Percentiles rank a stretch among this genome's conserved stretches.
Evolutionary conservation across 2,888 invertebrate genomes (phyloP).

Genomic region (Lissocephala sabroskyi): DNA sequence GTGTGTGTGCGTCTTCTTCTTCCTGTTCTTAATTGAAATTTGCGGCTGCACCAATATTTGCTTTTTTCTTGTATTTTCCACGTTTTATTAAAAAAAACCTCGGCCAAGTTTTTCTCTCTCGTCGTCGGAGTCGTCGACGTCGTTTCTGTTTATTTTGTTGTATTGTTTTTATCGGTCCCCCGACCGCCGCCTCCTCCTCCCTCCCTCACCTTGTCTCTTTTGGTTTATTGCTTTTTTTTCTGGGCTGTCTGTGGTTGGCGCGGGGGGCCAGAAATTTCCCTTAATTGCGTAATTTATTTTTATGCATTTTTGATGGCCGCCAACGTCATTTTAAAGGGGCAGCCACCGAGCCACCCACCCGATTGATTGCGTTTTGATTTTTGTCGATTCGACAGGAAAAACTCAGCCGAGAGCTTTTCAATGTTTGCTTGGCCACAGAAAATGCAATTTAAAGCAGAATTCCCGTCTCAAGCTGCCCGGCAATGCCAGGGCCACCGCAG

Average conservation of each 20-base stretch:
- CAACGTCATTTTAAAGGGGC: too few relatives aligned
- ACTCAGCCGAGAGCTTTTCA: too few relatives aligned
- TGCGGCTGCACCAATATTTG: conserved; percentile 69
- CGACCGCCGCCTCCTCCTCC: not conserved
- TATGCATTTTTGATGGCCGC: conserved; percentile 43
- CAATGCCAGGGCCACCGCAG: conserved; percentile 38
- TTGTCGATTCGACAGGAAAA: too few relatives aligned
- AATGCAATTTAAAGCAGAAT: too few relatives aligned
- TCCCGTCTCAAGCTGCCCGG: not conserved
- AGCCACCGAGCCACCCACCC: too few relatives aligned
- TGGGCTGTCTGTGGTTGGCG: conserved; percentile 1
- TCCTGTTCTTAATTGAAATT: conserved; percentile 69
- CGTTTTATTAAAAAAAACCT: conserved; percentile 68
- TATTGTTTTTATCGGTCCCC: not conserved
- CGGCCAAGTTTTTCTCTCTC: conserved; percentile 56
- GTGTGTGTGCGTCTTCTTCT: conserved; percentile 51
- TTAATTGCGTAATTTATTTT: conserved; percentile 50
- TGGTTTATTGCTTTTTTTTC: conserved; percentile 2
- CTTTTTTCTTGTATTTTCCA: conserved; percentile 65
- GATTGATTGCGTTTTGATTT: too few relatives aligned
- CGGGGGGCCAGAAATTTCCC: conserved; percentile 27
- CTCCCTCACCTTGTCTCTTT: not conserved
- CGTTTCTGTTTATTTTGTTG: conserved; percentile 28
- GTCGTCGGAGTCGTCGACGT: conserved; percentile 27
- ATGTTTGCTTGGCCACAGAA: too few relatives aligned